phyloP scores from a whole-genome alignment of 2,113 vertebrate genomes.

The Lethenteron reissneri region DNA sequence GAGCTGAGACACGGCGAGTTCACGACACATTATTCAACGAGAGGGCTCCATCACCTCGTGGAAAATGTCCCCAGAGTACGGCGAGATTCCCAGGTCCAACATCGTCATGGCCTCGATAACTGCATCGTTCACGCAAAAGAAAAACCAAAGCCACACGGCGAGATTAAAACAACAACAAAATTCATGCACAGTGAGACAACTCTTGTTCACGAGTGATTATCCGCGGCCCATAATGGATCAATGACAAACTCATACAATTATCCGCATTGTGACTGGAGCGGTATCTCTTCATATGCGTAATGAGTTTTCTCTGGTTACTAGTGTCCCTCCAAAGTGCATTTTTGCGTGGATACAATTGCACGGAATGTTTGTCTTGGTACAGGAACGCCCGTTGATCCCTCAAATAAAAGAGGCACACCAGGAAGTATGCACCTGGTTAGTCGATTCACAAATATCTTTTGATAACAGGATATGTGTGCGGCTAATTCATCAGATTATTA shows the following conservation, averaged over 20 bases:
- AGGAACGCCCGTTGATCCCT: too few species aligned
- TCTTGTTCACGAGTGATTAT: background rate
- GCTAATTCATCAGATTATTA: too few species aligned
- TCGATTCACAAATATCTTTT: too few species aligned
- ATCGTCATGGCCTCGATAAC: conserved; percentile 83
- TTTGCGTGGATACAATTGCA: too few species aligned
- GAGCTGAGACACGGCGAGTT: too few species aligned
- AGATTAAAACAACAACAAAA: background rate
- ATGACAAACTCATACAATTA: background rate
- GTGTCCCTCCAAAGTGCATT: too few species aligned
- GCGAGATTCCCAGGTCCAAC: conserved; percentile 77
- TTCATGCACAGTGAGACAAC: background rate
- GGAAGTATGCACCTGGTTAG: too few species aligned
- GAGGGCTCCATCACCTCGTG: conserved; percentile 50
- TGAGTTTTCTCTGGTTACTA: background rate
- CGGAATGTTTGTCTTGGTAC: too few species aligned
- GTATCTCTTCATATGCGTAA: too few species aligned
- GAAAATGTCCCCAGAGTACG: conserved; percentile 82
- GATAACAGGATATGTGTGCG: too few species aligned
- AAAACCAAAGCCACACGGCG: conserved; percentile 5
- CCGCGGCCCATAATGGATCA: background rate
- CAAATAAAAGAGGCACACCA: too few species aligned
- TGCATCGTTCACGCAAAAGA: conserved; percentile 22
- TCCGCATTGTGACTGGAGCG: background rate
- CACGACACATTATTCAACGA: too few species aligned